phyloP scores from a whole-genome alignment of 23 tunicate species.

The Trididemnum nubilum region DNA sequence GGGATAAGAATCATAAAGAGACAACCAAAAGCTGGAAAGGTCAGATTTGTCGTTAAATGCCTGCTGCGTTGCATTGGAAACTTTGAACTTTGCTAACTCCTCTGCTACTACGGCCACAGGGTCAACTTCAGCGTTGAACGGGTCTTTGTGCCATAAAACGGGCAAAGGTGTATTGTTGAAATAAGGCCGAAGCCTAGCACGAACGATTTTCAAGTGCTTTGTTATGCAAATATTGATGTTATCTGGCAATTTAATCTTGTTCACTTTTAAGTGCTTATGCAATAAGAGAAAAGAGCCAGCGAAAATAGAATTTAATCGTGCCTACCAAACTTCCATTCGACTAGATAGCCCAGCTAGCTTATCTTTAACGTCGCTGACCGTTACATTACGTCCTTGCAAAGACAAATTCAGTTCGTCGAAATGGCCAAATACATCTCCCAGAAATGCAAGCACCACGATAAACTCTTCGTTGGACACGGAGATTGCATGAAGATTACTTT shows the following conservation, averaged over 20 bases:
- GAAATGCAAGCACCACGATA: slow-evolving; percentile 14
- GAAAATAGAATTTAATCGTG: slow-evolving; percentile 31
- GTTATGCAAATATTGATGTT: slow-evolving; percentile 33
- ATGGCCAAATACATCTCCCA: slow-evolving; percentile 34
- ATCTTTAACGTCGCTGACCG: slow-evolving; percentile 43
- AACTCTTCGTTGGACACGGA: slow-evolving; percentile 16
- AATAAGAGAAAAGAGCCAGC: neutral
- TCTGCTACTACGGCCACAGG: slow-evolving; percentile 49
- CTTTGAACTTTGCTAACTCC: slow-evolving; percentile 42
- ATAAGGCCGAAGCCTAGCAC: slow-evolving; percentile 38
- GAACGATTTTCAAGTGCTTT: slow-evolving; percentile 31
- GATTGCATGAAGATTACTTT: slow-evolving; percentile 2
- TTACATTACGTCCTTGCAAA: slow-evolving; percentile 37
- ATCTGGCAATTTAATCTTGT: slow-evolving; percentile 13
- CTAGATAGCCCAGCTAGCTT: slow-evolving; percentile 39
- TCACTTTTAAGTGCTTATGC: slow-evolving; percentile 20
- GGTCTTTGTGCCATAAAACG: slow-evolving; percentile 35
- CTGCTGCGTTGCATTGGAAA: slow-evolving; percentile 31
- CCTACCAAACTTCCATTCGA: slow-evolving; percentile 40
- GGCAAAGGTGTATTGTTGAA: slow-evolving; percentile 26
- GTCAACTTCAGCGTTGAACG: slow-evolving; percentile 34
- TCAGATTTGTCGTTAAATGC: slow-evolving; percentile 20
- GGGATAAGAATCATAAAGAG: slow-evolving; percentile 40
- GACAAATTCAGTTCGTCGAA: slow-evolving; percentile 23
- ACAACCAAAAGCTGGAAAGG: slow-evolving; percentile 36